Conservation (phyloP, 2,888 invertebrate species). For the Syritta pipiens region DNA sequence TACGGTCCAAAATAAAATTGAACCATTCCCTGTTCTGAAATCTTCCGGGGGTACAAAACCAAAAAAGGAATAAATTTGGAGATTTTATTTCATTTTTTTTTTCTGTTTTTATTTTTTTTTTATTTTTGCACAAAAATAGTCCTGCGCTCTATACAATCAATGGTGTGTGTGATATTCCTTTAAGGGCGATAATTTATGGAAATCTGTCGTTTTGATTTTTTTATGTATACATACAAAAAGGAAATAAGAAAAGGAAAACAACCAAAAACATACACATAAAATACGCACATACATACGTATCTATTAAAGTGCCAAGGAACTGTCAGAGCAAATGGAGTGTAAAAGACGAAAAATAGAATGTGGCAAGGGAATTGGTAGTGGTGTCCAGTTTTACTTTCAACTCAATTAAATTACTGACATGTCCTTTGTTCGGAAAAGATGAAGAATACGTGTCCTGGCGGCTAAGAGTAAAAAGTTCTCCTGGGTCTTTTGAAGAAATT, state of each 20-base stretch:
- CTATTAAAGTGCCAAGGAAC: background rate
- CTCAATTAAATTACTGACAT: slow-evolving; percentile 18
- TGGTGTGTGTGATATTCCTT: slow-evolving; percentile 32
- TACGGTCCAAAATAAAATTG: slow-evolving; percentile 47
- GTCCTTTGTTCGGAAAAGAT: background rate
- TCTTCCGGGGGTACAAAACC: background rate
- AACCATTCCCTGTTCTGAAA: slow-evolving; percentile 2
- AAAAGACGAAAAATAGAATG: background rate
- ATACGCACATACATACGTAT: too few species aligned
- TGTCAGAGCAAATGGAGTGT: slow-evolving; percentile 25
- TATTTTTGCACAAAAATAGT: slow-evolving; percentile 3
- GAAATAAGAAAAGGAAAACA: slow-evolving; percentile 6
- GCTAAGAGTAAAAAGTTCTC: too few species aligned
- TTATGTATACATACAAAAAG: background rate
- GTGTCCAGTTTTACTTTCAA: slow-evolving; percentile 21
- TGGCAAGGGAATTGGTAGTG: background rate
- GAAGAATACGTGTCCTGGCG: background rate
- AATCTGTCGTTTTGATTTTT: slow-evolving; percentile 27
- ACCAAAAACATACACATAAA: background rate
- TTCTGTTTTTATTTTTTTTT: too few species aligned
- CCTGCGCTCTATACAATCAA: slow-evolving; percentile 22
- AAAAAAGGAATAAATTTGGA: background rate
- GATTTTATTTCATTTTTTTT: background rate
- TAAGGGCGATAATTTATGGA: slow-evolving; percentile 32
- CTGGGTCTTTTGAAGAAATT: too few species aligned